Evolutionary conservation across 2,113 vertebrate genomes (phyloP).

Genomic region (Arvicanthis niloticus): DNA sequence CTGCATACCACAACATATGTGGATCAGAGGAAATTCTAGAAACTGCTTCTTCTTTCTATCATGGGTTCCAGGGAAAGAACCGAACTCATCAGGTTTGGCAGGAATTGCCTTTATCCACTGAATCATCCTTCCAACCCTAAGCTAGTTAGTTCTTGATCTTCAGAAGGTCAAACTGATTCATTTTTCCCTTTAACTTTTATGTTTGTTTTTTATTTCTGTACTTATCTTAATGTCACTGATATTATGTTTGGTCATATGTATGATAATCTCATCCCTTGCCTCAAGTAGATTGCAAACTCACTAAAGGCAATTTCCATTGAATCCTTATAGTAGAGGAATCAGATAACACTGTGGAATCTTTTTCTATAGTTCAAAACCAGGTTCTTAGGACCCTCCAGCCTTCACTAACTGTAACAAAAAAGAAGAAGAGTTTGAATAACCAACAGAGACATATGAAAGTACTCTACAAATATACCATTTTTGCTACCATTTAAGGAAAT

Average conservation of each 20-base stretch:
- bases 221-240: conserved; percentile 5
- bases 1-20: not conserved
- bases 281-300: not conserved
- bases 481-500: conserved; percentile 51
- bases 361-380: not conserved
- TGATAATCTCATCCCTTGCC: not conserved
- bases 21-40: not conserved
- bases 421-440: conserved; percentile 55
- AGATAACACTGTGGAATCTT: not conserved
- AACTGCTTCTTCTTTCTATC: not conserved
- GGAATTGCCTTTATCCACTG: not conserved
- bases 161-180: conserved; percentile 6
- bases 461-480: not conserved
- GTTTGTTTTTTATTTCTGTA: not conserved
- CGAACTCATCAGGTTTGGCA: not conserved
- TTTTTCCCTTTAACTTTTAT: not conserved
- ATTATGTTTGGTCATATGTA: not conserved
- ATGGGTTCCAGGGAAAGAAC: not conserved
- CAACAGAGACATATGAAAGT: not conserved
- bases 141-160: not conserved
- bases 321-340: not conserved
- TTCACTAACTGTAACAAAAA: conserved; percentile 48
- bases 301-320: conserved; percentile 21
- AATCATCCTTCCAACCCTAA: not conserved
- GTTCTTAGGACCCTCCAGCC: not conserved